Evolutionary conservation across 2,113 vertebrate genomes (phyloP), one percentile per base, ranked within the genome.

Genomic region (Myiozetetes cayanensis): DNA sequence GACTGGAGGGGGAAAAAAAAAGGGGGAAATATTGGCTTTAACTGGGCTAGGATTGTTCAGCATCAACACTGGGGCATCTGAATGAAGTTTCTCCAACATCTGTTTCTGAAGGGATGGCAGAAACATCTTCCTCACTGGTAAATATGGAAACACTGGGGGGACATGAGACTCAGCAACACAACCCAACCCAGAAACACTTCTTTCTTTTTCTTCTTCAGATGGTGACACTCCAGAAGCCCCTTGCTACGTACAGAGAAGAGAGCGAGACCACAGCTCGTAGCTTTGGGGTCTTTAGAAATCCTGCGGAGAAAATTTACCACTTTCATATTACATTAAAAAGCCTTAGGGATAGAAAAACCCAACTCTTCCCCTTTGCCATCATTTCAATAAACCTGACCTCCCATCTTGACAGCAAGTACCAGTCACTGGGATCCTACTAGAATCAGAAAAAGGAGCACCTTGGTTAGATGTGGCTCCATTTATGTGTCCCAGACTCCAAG

Each of bases 121-220:
- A 73, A 71, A 65, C 30, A 30, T 43, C 44, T 30, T 22, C 8
- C 12, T 44, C 1, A 0, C n/a, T 16, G 25, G 23, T 12, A 17
- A 37, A 12, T 21, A 16, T 1, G 10, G n/a, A 37, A 67, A 22
- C 5, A 2, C 12, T 0, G 4, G 3, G 12, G 39, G 58, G 43
- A 56, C 53, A 13, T 5, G 71, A 83, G 82, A 59, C 13, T 20
- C 56, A 62, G 18, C 9, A 3, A 68, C 0, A 10, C 5, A 27
- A 44, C 1, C 2, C 12, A 49, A 75, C 25, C 47, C 23, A 2
- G 37, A 81, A 39, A 31, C 14, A n/a, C 8, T 23, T 16, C 27
- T 33, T 84, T n/a, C 21, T n/a, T 17, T 28, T 53, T 31, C 13
- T 75, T 52, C 66, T 58, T 61, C 33, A 47, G 49, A n/a, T 8